A percentile compares a stretch with the other conserved stretches of the same genome.
phyloP scores from a whole-genome alignment of 2,797 vertebrate genomes.

The Philypnodon macrostomus region DNA sequence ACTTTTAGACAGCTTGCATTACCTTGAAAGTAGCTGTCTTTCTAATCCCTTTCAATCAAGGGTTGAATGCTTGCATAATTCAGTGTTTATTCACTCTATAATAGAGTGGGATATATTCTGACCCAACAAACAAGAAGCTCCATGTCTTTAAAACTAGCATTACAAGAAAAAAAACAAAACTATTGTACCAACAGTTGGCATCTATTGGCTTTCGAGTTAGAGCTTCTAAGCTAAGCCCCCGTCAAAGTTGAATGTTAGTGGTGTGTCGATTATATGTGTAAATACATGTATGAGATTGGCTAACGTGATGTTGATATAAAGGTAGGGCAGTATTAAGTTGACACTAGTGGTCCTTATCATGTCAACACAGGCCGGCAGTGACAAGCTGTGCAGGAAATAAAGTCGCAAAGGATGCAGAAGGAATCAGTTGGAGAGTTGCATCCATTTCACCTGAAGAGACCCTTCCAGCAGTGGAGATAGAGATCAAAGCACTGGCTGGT shows the following conservation, averaged over 20 bases:
- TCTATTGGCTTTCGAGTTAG: not conserved
- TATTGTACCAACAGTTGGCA: not conserved
- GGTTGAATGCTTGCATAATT: too few species aligned
- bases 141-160: not conserved
- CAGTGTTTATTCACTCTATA: too few species aligned
- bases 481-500: conserved; percentile 59
- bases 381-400: conserved; percentile 59
- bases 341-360: conserved; percentile 57
- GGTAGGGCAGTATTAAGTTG: conserved; percentile 31
- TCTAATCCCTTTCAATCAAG: too few species aligned
- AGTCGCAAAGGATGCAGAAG: conserved; percentile 30
- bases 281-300: conserved; percentile 24
- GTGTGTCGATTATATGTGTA: not conserved
- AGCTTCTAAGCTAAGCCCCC: conserved; percentile 7
- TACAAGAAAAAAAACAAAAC: not conserved
- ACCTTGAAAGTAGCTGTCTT: too few species aligned
- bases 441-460: conserved; percentile 62
- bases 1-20: too few species aligned
- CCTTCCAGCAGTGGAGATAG: conserved; percentile 60
- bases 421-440: conserved; percentile 48
- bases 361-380: conserved; percentile 52
- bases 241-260: conserved; percentile 1
- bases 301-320: conserved; percentile 20
- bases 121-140: too few species aligned
- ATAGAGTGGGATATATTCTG: too few species aligned